These are phyloP conservation scores for Athene noctua DNA, from an alignment of 2,113 vertebrate genomes.

Conservation along the genomic window DNA sequence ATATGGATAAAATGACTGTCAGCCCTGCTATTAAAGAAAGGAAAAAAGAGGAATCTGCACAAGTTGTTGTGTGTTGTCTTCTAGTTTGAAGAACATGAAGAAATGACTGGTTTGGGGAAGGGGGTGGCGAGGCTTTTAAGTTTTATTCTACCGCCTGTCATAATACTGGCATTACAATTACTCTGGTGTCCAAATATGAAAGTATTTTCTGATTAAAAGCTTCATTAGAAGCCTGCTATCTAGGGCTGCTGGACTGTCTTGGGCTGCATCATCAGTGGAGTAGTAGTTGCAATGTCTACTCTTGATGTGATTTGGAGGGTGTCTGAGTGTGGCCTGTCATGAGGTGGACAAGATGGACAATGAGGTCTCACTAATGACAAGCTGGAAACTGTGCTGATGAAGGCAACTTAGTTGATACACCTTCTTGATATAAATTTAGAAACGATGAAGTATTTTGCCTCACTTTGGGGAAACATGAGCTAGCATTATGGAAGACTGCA, in stretches of 20 bases:
- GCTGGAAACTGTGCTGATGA: background rate
- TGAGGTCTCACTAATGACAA: background rate
- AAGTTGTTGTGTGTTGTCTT: background rate
- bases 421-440: background rate
- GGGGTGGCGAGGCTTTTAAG: background rate
- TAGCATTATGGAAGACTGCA: background rate
- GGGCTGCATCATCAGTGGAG: background rate
- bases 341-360: background rate
- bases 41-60: background rate
- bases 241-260: background rate
- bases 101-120: background rate
- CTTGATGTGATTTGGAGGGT: background rate
- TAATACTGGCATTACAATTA: background rate
- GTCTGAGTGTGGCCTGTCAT: background rate
- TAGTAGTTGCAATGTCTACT: background rate
- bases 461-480: background rate
- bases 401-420: background rate
- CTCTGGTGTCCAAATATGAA: background rate
- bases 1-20: background rate
- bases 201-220: background rate
- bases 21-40: background rate
- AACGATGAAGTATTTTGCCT: background rate
- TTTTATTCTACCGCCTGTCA: background rate
- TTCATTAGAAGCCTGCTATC: background rate
- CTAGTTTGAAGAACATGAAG: background rate